Evolutionary conservation across 2,888 invertebrate species (phyloP), one percentile per base, ranked within the genome.

Genomic region (Amiota communis): DNA sequence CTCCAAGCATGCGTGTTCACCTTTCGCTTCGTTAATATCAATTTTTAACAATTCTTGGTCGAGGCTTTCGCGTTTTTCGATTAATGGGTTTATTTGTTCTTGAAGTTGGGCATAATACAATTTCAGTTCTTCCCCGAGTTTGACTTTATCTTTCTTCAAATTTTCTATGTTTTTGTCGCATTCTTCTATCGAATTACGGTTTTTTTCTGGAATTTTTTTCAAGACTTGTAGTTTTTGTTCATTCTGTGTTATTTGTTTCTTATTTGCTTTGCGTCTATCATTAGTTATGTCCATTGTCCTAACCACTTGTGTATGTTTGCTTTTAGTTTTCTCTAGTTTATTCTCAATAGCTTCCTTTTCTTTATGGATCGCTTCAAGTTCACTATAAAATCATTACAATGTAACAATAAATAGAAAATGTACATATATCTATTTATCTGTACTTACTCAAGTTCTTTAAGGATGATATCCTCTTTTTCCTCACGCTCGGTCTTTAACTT

Each of bases 201-300:
- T 95, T 86, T 95, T 94, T 49, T 93, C 93, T 0, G 97, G 97
- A 8, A 94, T 87, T 74, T 90, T 91, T 76, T 91, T 87, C 17
- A 94, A 87, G 65, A 93, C 93, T 63, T 91, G 93, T 1, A 97
- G 90, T 87, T 95, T 93, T n/a, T 90, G 90, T 79, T 91, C 92
- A 86, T 94, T 93, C 84, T 92, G 91, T 73, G 92, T 93, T 1
- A 96, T 87, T 15, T 93, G 91, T 67, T 93, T 92, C 75, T 94
- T 93, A 47, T 94, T 91, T 84, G 94, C 94, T 87, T 96, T 96
- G 76, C 94, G 92, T 78, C 94, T 93, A 80, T 93, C 94, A 81
- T 94, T 96, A 0, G 92, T 91, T 77, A 93, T 93, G 0, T 92
- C 91, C 85, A 93, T 92, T 71, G 94, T 94, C 1, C 93, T 93